Conservation (phyloP, 37 sponge, comb jelly and placozoan species). For the Geodia barretti region DNA sequence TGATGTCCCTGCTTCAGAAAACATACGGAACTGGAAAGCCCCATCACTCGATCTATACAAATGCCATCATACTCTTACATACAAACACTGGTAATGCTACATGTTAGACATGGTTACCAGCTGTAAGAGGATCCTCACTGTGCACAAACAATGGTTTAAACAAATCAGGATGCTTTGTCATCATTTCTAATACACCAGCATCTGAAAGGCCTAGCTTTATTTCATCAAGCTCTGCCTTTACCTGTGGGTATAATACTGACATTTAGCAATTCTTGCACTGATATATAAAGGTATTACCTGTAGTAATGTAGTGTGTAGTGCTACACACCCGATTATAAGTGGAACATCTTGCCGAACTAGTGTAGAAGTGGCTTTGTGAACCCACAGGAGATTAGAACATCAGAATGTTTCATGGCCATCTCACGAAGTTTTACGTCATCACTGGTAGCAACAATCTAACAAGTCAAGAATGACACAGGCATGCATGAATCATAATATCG, state of each 20-base stretch:
- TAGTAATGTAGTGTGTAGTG: too few species aligned
- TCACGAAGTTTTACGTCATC: neutral
- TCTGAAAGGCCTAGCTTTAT: constrained; percentile 1
- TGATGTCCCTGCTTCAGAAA: neutral
- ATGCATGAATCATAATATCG: neutral
- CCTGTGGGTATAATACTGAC: too few species aligned
- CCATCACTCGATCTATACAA: too few species aligned
- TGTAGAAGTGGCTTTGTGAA: neutral
- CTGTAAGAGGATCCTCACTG: neutral
- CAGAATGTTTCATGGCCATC: neutral
- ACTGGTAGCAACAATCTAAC: too few species aligned
- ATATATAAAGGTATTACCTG: constrained; percentile 1
- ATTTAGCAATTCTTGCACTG: too few species aligned
- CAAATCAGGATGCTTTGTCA: neutral
- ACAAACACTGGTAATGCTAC: too few species aligned
- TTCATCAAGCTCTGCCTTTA: constrained; percentile 35
- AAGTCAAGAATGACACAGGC: too few species aligned
- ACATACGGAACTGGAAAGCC: too few species aligned
- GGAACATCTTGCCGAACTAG: neutral
- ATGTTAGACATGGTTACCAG: neutral
- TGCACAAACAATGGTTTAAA: too few species aligned
- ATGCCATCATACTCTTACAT: too few species aligned
- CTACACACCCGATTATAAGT: neutral
- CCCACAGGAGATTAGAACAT: constrained; percentile 5
- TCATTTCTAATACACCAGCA: neutral